Conservation (phyloP, 92 coral and sea anemone genomes). For the Blastomussa wellsi region DNA sequence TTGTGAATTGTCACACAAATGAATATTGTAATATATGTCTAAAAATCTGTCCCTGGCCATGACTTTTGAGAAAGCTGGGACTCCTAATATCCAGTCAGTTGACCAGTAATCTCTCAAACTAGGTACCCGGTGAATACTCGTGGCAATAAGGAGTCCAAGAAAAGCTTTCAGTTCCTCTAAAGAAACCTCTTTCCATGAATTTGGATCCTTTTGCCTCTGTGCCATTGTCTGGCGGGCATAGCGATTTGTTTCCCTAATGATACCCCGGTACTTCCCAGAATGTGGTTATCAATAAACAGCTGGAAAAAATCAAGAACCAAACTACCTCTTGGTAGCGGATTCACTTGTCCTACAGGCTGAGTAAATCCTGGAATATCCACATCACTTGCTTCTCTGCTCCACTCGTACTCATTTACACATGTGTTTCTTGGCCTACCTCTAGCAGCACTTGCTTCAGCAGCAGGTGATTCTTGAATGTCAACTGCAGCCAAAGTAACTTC, state of each 20-base stretch:
- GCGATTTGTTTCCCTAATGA: not conserved
- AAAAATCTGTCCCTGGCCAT: not conserved
- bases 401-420: not conserved
- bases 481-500: not conserved
- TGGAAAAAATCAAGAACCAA: conserved; percentile 15
- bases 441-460: not conserved
- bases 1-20: not conserved
- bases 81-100: not conserved
- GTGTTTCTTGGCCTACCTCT: not conserved
- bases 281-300: not conserved
- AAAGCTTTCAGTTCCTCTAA: too few relatives aligned
- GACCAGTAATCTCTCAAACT: conserved; percentile 5
- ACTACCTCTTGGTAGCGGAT: not conserved
- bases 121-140: not conserved
- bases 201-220: too few relatives aligned
- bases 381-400: not conserved
- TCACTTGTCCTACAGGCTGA: conserved; percentile 1
- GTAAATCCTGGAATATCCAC: not conserved
- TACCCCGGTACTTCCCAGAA: too few relatives aligned
- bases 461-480: not conserved
- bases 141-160: not conserved
- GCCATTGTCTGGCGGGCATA: too few relatives aligned
- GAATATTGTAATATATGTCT: not conserved
- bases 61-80: not conserved
- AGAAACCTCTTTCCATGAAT: too few relatives aligned